Evolutionary conservation across 2,797 vertebrate genomes (phyloP), one percentile per base, ranked within the genome.

Genomic region (Pipistrellus nathusii): DNA sequence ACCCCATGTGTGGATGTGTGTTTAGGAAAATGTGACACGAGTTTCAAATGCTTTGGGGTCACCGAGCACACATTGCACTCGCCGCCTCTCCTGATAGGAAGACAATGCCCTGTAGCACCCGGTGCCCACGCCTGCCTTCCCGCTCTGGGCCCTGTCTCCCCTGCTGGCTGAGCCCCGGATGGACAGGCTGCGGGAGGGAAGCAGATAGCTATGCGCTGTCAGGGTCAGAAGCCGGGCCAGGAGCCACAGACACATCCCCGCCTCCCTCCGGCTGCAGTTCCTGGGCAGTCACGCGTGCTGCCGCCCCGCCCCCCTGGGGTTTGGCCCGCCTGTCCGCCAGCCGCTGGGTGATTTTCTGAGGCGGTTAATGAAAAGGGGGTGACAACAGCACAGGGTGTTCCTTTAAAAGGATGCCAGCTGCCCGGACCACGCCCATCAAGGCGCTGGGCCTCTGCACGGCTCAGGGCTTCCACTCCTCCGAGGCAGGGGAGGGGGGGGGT

Each of bases 201-300:
- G 95, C 88, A 35, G 59, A 1, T 41, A 41, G 38, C 6, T 4
- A 41, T 83, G 85, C 90, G 41, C 76, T 20, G 78, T 78, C 90
- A n/a, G 44, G 30, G 32, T 59, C 90, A 73, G 94, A 88, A 51
- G 85, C 88, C 72, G 84, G 95, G 48, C 30, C 0, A 41, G 62
- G 89, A 83, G 89, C 94, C 83, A 15, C 95, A 93, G 32, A 93
- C 76, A 92, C 84, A 0, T 13, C 41, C 32, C 73, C n/a, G 86
- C 75, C 76, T 38, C 80, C 64, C 38, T 2, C 38, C 0, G 1
- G 12, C 78, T 1, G 32, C 30, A 0, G n/a, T 15, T 6, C 7
- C n/a, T 30, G 2, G 13, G 6, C 30, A 0, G n/a, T 30, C 73
- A 17, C 5, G 0, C 93, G 72, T 1, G 8, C 69, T 17, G 82